Base-by-base conservation (phyloP, 1,140 invertebrate species). In the Doryteuthis pealeii region DNA sequence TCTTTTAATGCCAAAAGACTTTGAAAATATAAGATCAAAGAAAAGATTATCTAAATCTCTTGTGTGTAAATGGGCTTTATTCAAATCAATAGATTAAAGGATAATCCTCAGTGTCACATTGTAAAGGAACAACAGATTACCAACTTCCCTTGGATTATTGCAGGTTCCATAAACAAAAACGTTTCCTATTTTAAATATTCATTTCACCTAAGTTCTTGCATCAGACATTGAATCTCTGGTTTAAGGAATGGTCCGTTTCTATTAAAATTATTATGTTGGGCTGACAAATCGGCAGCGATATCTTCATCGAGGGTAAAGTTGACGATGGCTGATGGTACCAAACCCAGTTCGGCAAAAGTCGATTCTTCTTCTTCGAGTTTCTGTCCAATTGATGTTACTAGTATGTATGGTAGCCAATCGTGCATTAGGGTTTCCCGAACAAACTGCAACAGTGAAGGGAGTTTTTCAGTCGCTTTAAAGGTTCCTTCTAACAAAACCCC, bases 391-490 rank as follows among this genome's bases (percentile, higher is more conserved):
- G 80, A 74, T 0, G 82, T 80, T 22, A 73, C 71, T 18, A 87
- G 75, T 26, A 74, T 67, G 79, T 88, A 88, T 12, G 87, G 87
- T 74, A 88, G 83, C 84, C 85, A 87, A 72, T 87, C 85, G 73
- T 81, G 77, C 6, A 71, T 73, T 28, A 88, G 73, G 71, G 81
- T 78, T 76, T 86, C 85, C 67, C 82, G 65, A 2, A 88, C 80
- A 80, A 85, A 87, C 45, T 82, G 76, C 22, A 69, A 74, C 18
- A 88, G 33, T 22, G 75, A 70, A 12, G 72, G 70, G 49, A 87
- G 72, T 65, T 81, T 86, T 71, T 88, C 87, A 22, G 72, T 71
- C 2, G 85, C 84, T 73, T 80, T 79, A 76, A 88, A 87, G 31
- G 84, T 85, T 31, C 85, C 87, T 72, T 88, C 86, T 4, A 88